Conservation (phyloP, 1,140 invertebrate genomes). For the Eriocheir sinensis region DNA sequence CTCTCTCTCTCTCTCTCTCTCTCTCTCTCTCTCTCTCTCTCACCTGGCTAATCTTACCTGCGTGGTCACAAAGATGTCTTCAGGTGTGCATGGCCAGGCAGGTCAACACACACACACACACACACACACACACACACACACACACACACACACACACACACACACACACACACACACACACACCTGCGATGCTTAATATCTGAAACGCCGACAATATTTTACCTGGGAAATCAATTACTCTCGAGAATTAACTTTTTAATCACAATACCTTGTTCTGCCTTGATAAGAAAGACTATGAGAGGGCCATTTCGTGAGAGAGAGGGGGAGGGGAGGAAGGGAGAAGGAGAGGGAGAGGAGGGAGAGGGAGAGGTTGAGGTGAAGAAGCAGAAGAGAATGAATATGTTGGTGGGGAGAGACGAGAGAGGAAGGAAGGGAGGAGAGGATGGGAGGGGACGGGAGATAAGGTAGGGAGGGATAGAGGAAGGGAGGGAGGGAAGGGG, state of each 20-base stretch:
- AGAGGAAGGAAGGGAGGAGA: not conserved
- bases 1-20: no score
- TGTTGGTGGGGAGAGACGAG: not conserved
- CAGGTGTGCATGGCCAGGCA: not conserved
- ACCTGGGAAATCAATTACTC: conserved; percentile 1
- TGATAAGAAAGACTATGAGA: conserved; percentile 12
- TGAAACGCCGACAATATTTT: conserved; percentile 11
- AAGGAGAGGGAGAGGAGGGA: not conserved
- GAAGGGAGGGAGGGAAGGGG: not conserved
- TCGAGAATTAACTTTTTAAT: conserved; percentile 17
- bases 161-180: conserved; percentile 44
- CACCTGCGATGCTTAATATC: conserved; percentile 18
- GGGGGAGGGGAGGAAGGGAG: not conserved
- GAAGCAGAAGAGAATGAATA: not conserved
- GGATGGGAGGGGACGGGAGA: not conserved
- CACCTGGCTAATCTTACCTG: not conserved
- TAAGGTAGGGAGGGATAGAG: not conserved
- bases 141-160: conserved; percentile 43
- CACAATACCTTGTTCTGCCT: conserved; percentile 22
- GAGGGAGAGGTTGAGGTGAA: not conserved
- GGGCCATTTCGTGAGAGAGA: not conserved
- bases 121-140: conserved; percentile 52
- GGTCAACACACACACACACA: conserved; percentile 41
- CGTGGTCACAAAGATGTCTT: not conserved
- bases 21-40: no score